Conservation (phyloP, 2,113 vertebrate species). For the Lophura nycthemera region DNA sequence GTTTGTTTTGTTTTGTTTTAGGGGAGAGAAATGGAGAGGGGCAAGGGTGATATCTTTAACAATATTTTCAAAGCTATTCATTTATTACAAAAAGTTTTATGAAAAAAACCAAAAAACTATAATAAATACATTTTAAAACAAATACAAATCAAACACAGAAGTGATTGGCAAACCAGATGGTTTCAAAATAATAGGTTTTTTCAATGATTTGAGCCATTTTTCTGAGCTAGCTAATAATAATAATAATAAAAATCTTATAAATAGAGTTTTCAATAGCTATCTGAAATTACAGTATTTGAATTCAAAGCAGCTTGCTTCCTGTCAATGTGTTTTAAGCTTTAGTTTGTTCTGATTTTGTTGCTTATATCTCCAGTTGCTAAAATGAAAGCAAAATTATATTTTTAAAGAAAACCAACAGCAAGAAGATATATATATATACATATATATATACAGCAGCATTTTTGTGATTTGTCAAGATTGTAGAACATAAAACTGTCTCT, state of each 20-base stretch:
- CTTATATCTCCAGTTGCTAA: background rate
- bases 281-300: background rate
- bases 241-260: background rate
- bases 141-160: accelerated
- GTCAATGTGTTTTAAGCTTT: background rate
- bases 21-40: no score
- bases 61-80: background rate
- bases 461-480: background rate
- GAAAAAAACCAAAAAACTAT: no score
- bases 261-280: background rate
- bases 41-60: accelerated
- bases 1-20: no score
- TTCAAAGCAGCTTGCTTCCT: background rate
- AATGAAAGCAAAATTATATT: background rate
- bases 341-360: background rate
- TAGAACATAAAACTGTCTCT: background rate
- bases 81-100: background rate
- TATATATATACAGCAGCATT: background rate
- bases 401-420: background rate
- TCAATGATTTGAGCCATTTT: background rate
- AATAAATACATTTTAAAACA: background rate
- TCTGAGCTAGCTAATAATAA: background rate
- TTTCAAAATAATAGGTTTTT: background rate
- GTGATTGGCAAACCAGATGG: accelerated
- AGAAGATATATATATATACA: background rate